A percentile compares a stretch with the other conserved stretches of the same genome.
phyloP scores from a whole-genome alignment of 1,140 invertebrate species.

The Arion vulgaris region DNA sequence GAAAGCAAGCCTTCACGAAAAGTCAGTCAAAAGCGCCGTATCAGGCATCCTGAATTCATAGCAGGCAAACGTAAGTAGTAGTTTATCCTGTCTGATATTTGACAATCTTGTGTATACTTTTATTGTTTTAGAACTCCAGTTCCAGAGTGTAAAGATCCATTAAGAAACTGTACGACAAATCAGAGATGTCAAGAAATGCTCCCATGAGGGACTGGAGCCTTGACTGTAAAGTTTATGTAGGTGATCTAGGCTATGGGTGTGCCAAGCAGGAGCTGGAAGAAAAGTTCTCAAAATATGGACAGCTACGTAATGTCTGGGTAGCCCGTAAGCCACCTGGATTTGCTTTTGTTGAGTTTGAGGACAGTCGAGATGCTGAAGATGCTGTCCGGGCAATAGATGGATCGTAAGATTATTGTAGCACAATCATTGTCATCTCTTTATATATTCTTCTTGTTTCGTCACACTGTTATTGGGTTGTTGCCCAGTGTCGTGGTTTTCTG shows the following conservation, averaged over 20 bases:
- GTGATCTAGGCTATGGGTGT: conserved; percentile 80
- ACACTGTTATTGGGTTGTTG: too few species aligned
- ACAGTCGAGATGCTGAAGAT: conserved; percentile 93
- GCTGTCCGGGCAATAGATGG: conserved; percentile 95
- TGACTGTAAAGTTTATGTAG: conserved; percentile 97
- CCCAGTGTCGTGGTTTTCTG: too few species aligned
- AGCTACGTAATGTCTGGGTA: conserved; percentile 94
- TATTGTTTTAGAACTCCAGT: too few species aligned
- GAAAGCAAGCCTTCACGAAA: too few species aligned
- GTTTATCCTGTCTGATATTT: too few species aligned
- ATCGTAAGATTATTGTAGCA: conserved; percentile 70
- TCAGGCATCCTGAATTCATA: too few species aligned
- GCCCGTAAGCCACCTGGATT: conserved; percentile 88
- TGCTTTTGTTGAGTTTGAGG: conserved; percentile 98
- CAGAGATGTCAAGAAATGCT: conserved; percentile 25
- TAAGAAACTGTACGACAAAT: not conserved
- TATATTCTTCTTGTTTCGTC: too few species aligned
- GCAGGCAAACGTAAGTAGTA: too few species aligned
- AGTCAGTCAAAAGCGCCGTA: too few species aligned
- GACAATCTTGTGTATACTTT: too few species aligned
- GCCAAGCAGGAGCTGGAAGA: conserved; percentile 67
- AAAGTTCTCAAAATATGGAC: conserved; percentile 84
- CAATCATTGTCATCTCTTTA: too few species aligned
- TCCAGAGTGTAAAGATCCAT: not conserved
- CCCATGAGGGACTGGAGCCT: conserved; percentile 65